Conservation (phyloP, 2,797 vertebrate genomes). For the Centropyge bicolor region DNA sequence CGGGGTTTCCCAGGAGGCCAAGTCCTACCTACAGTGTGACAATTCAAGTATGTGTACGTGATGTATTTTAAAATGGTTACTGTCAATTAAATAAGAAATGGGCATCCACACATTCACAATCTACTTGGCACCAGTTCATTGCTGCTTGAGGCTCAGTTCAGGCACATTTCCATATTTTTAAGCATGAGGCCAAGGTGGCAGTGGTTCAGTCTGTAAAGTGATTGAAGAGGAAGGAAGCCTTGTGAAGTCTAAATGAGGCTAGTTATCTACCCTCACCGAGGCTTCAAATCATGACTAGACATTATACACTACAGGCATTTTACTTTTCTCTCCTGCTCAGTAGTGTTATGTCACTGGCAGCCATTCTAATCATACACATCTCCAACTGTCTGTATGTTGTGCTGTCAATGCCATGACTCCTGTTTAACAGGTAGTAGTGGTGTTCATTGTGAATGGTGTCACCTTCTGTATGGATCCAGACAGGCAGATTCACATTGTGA, state of each 20-base stretch:
- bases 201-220: neutral
- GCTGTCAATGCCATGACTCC: neutral
- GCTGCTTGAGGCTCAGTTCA: too few relatives aligned
- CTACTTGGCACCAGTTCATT: too few relatives aligned
- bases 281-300: neutral
- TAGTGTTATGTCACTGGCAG: neutral
- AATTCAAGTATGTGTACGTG: too few relatives aligned
- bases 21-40: too few relatives aligned
- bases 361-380: neutral
- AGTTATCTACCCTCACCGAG: neutral
- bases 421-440: neutral
- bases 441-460: neutral
- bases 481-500: neutral
- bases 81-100: too few relatives aligned
- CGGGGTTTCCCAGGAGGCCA: too few relatives aligned
- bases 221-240: neutral
- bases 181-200: neutral
- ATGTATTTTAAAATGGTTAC: too few relatives aligned
- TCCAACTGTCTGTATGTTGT: neutral
- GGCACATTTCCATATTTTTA: neutral
- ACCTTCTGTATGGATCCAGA: neutral
- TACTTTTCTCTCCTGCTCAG: too few relatives aligned
- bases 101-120: too few relatives aligned
- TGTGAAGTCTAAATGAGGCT: neutral
- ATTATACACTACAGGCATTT: neutral